These are phyloP conservation scores for Drosophila merina DNA, from an alignment of 2,888 invertebrate species.

Conservation along the genomic window DNA sequence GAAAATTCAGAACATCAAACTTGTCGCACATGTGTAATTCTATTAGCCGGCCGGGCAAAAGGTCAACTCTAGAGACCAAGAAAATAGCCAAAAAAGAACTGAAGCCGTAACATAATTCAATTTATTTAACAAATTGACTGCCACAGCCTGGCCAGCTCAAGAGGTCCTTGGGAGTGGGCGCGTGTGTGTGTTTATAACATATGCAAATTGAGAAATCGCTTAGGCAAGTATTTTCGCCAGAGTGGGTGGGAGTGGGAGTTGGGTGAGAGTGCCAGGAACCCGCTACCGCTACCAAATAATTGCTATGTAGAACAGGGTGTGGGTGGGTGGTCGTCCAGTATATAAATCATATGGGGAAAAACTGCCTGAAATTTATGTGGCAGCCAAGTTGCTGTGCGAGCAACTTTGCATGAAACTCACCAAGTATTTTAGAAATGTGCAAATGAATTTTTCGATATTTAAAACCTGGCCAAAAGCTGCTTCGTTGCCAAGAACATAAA, in stretches of 20 bases:
- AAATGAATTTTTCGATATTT: conserved; percentile 23
- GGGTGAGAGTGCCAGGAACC: conserved; percentile 40
- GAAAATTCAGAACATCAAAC: conserved; percentile 28
- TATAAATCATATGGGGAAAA: conserved; percentile 42
- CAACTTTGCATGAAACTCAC: conserved; percentile 28
- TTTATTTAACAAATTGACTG: conserved; percentile 76
- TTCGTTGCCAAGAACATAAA: conserved; percentile 1
- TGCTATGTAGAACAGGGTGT: conserved; percentile 45
- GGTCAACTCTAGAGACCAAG: conserved; percentile 22
- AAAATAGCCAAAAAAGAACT: conserved; percentile 4
- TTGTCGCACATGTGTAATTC: conserved; percentile 35
- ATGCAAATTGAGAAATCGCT: conserved; percentile 77
- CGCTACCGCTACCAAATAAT: conserved; percentile 64
- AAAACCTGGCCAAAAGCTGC: conserved; percentile 9
- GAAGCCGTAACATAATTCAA: conserved; percentile 67
- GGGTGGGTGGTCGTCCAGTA: conserved; percentile 1
- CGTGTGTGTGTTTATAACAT: conserved; percentile 53
- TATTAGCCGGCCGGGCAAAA: conserved; percentile 37
- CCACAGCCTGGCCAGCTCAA: conserved; percentile 47
- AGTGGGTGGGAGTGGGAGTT: conserved; percentile 29
- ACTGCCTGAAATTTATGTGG: conserved; percentile 39
- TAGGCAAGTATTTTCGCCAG: conserved; percentile 50
- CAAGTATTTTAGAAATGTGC: conserved; percentile 32
- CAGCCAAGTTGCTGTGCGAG: conserved; percentile 32
- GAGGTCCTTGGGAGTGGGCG: conserved; percentile 1